Evolutionary conservation across 2,113 vertebrate species (phyloP).

Genomic region (Etheostoma spectabile): DNA sequence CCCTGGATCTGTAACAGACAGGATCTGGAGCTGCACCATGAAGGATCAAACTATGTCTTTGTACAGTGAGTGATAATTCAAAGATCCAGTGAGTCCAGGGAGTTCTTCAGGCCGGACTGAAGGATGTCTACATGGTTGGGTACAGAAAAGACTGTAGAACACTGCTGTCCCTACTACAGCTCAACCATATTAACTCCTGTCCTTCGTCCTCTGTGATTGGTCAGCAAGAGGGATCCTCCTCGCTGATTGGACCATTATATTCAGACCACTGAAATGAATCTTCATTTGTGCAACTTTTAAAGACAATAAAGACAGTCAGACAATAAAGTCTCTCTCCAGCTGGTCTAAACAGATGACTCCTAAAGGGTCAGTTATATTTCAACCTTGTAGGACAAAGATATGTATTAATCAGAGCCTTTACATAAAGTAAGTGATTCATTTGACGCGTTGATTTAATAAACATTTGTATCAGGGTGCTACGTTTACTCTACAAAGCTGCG

Average conservation of each 20-base stretch:
- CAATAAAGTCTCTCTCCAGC: not conserved
- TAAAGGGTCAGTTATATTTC: no score
- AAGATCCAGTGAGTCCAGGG: not conserved
- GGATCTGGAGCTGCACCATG: not conserved
- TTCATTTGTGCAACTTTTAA: not conserved
- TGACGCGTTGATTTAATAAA: no score
- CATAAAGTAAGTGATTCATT: no score
- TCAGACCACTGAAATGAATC: not conserved
- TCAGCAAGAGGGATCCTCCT: not conserved
- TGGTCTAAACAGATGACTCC: not conserved
- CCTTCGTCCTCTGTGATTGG: no score
- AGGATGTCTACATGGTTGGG: not conserved
- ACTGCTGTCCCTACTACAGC: no score
- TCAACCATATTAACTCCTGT: no score
- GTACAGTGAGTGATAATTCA: no score
- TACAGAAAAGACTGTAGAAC: not conserved
- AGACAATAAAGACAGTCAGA: not conserved
- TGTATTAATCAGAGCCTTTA: no score
- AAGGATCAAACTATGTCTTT: not conserved
- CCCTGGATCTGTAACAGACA: no score
- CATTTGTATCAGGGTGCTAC: no score
- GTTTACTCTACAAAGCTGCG: no score
- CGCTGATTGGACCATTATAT: not conserved
- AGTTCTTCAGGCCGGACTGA: not conserved
- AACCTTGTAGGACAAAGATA: no score